These are phyloP conservation scores for Auanema freiburgensis DNA, from an alignment of 2,888 invertebrate genomes.

Conservation along the genomic window DNA sequence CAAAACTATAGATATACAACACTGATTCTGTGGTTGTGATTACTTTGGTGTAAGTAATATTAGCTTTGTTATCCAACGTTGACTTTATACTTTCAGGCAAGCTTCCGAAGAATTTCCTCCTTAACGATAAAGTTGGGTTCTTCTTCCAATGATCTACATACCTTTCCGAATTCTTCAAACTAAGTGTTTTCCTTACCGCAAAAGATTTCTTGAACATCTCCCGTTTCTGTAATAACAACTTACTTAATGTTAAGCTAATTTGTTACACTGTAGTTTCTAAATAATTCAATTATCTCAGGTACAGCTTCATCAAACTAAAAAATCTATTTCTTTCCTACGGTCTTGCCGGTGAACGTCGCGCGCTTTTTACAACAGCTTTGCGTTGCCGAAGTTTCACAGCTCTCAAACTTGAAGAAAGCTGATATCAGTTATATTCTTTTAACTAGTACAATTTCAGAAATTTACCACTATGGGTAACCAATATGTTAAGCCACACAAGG, in stretches of 20 bases:
- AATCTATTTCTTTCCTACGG: too few species aligned
- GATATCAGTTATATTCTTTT: neutral
- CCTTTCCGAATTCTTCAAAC: constrained; percentile 56
- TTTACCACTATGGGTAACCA: constrained; percentile 55
- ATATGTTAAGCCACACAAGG: constrained; percentile 53
- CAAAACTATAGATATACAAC: constrained; percentile 50
- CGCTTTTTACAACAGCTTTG: constrained; percentile 2
- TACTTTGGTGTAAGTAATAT: constrained; percentile 40
- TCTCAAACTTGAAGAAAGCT: neutral
- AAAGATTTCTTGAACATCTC: constrained; percentile 56
- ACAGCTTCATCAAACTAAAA: too few species aligned
- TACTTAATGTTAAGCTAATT: too few species aligned
- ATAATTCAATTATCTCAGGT: too few species aligned
- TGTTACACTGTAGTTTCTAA: too few species aligned
- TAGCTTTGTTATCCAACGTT: constrained; percentile 20
- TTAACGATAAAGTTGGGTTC: constrained; percentile 10
- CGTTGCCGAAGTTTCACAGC: neutral
- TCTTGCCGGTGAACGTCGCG: neutral
- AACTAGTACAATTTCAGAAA: neutral
- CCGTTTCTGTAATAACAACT: neutral
- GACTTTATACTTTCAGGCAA: constrained; percentile 23
- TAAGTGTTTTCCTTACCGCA: constrained; percentile 52
- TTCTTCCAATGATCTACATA: constrained; percentile 20
- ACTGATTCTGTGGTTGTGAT: constrained; percentile 29
- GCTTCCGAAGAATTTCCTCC: constrained; percentile 29